Base-by-base conservation (phyloP, 2,888 invertebrate genomes). In the Lapara coniferarum region DNA sequence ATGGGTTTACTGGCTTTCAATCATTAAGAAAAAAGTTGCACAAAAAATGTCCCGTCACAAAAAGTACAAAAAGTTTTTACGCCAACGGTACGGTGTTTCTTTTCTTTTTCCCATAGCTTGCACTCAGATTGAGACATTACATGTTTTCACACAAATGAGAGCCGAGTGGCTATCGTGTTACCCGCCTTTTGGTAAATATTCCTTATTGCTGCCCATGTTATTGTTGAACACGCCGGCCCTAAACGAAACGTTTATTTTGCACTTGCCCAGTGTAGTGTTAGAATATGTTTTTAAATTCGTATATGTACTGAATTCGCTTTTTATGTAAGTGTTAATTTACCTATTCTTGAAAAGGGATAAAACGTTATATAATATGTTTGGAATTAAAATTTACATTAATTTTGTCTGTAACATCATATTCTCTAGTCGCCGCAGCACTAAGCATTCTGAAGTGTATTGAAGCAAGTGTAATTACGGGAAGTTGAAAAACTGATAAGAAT, bases 111-210 rank as follows among this genome's bases (percentile, higher is more conserved):
- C 84, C 80, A 81, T 85, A 87, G 85, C 83, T 80, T 78, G 82
- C 80, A 85, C 86, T 88, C 80, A 80, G 85, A 91, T 91, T 90
- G 90, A 91, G 91, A 90, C 89, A 89, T 91, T 89, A 87, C 88
- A 84, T 81, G 82, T 81, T 85, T 87, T 81, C 82, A 77, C 78
- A 86, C 83, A 81, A 84, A 86, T 80, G 74, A 73, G 75, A 80
- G 79, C 76, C 77, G 83, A 88, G 87, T 85, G 83, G 81, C 85
- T 87, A 85, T 89, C 86, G 78, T 75, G 78, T 90, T 89, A 82
- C 87, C 76, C 70, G 71, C 71, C 74, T 81, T 82, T 84, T 78
- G 46, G 63, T 63, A 63, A 63, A 63, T 63, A 63, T 63, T 63
- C 63, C 63, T 63, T 63, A 63, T 63, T 63, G 63, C 63, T 19